phyloP scores from a whole-genome alignment of 2,888 invertebrate genomes.

The Caenorhabditis auriculariae region DNA sequence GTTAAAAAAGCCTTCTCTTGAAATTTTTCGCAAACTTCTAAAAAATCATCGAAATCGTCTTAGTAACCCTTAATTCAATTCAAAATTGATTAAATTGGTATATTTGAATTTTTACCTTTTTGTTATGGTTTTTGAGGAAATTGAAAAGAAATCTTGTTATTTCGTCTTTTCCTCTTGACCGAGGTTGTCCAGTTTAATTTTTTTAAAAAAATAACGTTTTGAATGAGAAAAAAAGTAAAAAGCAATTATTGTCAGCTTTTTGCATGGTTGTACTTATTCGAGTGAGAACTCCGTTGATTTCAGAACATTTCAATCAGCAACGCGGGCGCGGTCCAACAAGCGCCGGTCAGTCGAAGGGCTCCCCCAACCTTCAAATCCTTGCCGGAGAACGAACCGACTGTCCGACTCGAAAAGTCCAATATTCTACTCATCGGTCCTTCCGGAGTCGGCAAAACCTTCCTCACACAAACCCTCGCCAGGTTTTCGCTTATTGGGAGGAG shows the following conservation, averaged over 20 bases:
- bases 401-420: slow-evolving; percentile 89
- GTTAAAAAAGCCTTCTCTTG: background rate
- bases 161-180: too few species aligned
- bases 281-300: slow-evolving; percentile 8
- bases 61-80: too few species aligned
- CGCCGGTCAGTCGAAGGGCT: background rate
- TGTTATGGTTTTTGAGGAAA: too few species aligned
- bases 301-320: slow-evolving; percentile 8
- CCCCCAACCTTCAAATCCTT: slow-evolving; percentile 43
- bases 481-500: background rate
- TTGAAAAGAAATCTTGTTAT: too few species aligned
- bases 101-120: too few species aligned
- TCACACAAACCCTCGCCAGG: slow-evolving; percentile 92
- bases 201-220: too few species aligned
- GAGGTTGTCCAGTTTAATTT: too few species aligned
- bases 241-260: background rate
- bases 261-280: background rate
- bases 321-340: slow-evolving; percentile 2
- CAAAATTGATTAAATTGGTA: too few species aligned
- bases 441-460: slow-evolving; percentile 86
- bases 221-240: too few species aligned
- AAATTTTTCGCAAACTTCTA: too few species aligned
- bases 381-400: slow-evolving; percentile 42
- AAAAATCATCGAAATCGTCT: too few species aligned
- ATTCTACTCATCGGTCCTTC: slow-evolving; percentile 93